A percentile compares a stretch with the other conserved stretches of the same genome.
These are phyloP conservation scores for Melinopterus prodromus DNA, from an alignment of 2,888 invertebrate species.

Conservation along the genomic window DNA sequence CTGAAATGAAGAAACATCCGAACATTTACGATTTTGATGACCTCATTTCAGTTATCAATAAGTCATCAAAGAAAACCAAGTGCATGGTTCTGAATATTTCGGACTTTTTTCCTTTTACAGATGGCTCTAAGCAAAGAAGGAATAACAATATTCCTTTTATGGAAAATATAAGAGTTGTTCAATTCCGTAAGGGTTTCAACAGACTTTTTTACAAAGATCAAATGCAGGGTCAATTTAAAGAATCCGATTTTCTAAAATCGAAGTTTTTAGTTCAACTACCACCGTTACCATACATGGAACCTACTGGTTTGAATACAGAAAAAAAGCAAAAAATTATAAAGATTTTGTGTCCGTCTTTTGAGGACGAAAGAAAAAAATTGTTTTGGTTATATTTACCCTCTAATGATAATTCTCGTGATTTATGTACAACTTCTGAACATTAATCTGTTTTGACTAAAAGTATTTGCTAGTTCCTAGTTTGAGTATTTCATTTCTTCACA, in stretches of 20 bases:
- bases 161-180: slow-evolving; percentile 4
- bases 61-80: too few species aligned
- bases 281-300: not conserved
- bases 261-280: not conserved
- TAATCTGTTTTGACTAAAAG: slow-evolving; percentile 4
- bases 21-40: slow-evolving; percentile 4
- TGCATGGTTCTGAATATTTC: too few species aligned
- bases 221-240: not conserved
- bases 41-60: not conserved
- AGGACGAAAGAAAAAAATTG: not conserved
- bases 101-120: not conserved
- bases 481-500: not conserved
- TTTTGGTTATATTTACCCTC: slow-evolving; percentile 4
- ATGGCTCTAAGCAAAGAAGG: not conserved
- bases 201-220: slow-evolving; percentile 4
- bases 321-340: not conserved
- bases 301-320: slow-evolving; percentile 4
- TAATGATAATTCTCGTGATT: slow-evolving; percentile 4
- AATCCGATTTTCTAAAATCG: slow-evolving; percentile 4
- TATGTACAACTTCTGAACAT: not conserved
- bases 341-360: not conserved
- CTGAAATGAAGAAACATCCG: slow-evolving; percentile 1
- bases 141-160: not conserved
- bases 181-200: not conserved
- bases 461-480: slow-evolving; percentile 4